phyloP scores from a whole-genome alignment of 2,797 vertebrate genomes.

The Melanotaenia nigrans region DNA sequence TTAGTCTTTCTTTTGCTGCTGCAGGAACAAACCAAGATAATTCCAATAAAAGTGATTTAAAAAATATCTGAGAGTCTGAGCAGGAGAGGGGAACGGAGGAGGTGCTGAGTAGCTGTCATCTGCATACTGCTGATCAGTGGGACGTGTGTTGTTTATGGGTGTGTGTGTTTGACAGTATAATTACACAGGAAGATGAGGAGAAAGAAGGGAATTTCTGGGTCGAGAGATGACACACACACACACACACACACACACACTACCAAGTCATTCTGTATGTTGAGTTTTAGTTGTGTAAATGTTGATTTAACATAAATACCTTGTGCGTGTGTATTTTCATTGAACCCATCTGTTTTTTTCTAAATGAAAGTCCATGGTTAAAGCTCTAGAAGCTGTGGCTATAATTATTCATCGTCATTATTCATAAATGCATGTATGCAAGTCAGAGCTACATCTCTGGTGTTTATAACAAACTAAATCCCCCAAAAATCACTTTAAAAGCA shows the following conservation, averaged over 20 bases:
- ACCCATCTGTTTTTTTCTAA: too few species aligned
- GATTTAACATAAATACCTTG: too few species aligned
- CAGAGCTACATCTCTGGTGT: too few species aligned
- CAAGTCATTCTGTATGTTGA: too few species aligned
- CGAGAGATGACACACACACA: conserved; percentile 41
- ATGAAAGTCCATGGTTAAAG: too few species aligned
- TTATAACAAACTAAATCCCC: too few species aligned
- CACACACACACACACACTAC: conserved; percentile 35
- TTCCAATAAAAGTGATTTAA: conserved; percentile 5
- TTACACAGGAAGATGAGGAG: conserved; percentile 45
- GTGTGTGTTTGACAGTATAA: conserved; percentile 25
- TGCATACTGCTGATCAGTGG: conserved; percentile 61
- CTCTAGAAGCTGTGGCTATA: too few species aligned
- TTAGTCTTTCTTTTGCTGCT: neutral
- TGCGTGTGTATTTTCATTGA: too few species aligned
- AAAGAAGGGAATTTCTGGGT: conserved; percentile 50
- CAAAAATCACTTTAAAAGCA: too few species aligned
- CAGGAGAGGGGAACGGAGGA: neutral
- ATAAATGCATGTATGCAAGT: too few species aligned
- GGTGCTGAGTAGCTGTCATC: conserved; percentile 65
- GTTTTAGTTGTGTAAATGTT: too few species aligned
- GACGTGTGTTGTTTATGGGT: conserved; percentile 23
- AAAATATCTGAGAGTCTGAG: neutral
- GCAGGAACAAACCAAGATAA: neutral
- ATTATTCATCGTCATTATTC: too few species aligned